phyloP scores from a whole-genome alignment of 1,140 invertebrate species.

The Anagrus nilaparvatae region DNA sequence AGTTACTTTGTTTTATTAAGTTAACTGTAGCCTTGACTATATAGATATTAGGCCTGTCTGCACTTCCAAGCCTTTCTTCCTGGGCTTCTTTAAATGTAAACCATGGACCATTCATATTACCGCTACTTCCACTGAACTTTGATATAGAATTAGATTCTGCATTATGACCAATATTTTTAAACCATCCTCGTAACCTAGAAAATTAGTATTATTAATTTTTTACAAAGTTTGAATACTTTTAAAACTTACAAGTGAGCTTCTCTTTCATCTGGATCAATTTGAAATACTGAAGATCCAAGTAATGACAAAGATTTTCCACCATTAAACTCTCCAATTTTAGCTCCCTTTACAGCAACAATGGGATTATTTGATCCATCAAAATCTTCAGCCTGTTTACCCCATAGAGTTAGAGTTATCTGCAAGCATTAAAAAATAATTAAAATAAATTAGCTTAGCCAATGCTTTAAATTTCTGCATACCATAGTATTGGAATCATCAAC shows the following conservation, averaged over 20 bases:
- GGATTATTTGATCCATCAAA: constrained; percentile 70
- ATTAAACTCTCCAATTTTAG: constrained; percentile 58
- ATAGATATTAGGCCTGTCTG: constrained; percentile 73
- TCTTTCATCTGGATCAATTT: constrained; percentile 80
- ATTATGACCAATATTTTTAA: constrained; percentile 60
- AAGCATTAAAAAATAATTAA: constrained; percentile 18
- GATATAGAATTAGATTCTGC: constrained; percentile 41
- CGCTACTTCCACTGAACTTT: constrained; percentile 17
- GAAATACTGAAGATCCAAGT: constrained; percentile 49
- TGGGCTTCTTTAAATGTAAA: constrained; percentile 65
- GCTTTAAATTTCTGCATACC: constrained; percentile 43
- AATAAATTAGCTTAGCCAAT: constrained; percentile 2
- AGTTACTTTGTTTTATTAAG: constrained; percentile 64
- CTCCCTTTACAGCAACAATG: constrained; percentile 75
- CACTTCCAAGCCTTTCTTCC: constrained; percentile 49
- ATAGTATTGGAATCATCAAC: constrained; percentile 76
- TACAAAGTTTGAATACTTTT: background rate
- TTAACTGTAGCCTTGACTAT: constrained; percentile 58
- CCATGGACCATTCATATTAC: constrained; percentile 33
- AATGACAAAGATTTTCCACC: constrained; percentile 61
- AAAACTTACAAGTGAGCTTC: constrained; percentile 59
- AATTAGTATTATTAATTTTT: constrained; percentile 1
- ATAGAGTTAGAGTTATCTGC: constrained; percentile 62
- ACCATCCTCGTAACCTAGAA: constrained; percentile 74
- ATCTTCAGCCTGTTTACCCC: constrained; percentile 72